Evolutionary conservation across 2,113 vertebrate species (phyloP), one percentile per base, ranked within the genome.

Genomic region (Ginglymostoma cirratum): DNA sequence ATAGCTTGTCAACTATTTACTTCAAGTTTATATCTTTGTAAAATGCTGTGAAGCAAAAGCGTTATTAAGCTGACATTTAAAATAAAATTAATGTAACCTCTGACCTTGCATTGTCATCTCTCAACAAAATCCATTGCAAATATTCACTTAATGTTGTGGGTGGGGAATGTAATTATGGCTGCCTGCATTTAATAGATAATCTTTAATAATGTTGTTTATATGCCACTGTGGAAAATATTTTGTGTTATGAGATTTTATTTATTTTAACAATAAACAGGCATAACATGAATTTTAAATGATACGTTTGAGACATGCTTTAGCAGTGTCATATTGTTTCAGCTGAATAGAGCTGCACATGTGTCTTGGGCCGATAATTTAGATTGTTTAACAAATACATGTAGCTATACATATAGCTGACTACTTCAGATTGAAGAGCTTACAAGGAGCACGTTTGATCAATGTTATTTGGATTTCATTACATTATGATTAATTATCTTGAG

Each of bases 141-240:
- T 96, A 96, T 70, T 96, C 96, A 45, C 45, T 95, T 96, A 96
- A 2, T 95, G 48, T 97, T 96, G 96, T 96, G 96, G 96, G 96
- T 96, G 96, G 30, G 96, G 96, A 97, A 96, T 96, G 94, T 78
- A 96, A 97, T 97, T 97, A 72, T 76, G 95, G 83, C 97, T 97
- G 96, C 96, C 98, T 98, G 97, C 97, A 97, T 97, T 97, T 97
- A 97, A 97, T 96, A 98, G 98, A 98, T 98, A 98, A 98, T 97
- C 96, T 96, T 96, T 97, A 98, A 98, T 97, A 98, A 98, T 98
- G 96, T 96, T 97, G 97, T 98, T 98, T 98, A 98, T 98, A 98
- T 98, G 96, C 97, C 96, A 96, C 96, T 97, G 97, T 95, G 97
- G 97, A 98, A 97, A 96, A 96, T 96, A 96, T 96, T 98, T 97